Conservation (phyloP, 2,797 vertebrate genomes). For the Falco concolor region DNA sequence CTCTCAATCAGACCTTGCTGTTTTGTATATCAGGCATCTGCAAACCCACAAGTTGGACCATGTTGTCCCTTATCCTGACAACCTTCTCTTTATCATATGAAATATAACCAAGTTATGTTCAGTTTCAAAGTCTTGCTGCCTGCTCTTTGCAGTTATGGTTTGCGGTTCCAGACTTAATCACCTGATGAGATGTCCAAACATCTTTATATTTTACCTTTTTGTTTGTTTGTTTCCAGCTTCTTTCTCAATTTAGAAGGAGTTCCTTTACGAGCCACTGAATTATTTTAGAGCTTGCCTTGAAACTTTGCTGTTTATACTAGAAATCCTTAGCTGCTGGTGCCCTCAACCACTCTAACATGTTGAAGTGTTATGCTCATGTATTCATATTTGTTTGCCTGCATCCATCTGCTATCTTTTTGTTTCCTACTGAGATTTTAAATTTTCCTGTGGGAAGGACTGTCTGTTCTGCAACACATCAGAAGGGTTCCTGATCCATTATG, state of each 20-base stretch:
- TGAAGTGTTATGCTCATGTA: neutral
- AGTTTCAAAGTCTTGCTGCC: neutral
- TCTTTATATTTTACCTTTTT: neutral
- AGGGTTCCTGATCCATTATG: neutral
- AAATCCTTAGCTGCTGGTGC: neutral
- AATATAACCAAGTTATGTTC: neutral
- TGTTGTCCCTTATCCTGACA: neutral
- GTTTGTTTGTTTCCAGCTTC: neutral
- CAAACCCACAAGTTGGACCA: fast-evolving
- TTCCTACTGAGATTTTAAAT: neutral
- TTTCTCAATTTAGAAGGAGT: neutral
- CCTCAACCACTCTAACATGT: neutral
- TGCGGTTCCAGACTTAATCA: neutral
- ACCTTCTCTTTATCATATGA: neutral
- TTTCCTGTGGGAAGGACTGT: neutral
- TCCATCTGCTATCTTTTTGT: neutral
- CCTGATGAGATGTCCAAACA: neutral
- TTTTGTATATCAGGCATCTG: neutral
- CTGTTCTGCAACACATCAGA: neutral
- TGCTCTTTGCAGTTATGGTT: neutral
- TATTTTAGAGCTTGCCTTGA: neutral
- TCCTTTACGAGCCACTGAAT: neutral
- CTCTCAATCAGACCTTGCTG: neutral
- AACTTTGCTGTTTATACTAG: neutral
- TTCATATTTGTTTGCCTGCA: neutral